Evolutionary conservation across 2,888 invertebrate genomes (phyloP).

Genomic region (Campoplex capitator): DNA sequence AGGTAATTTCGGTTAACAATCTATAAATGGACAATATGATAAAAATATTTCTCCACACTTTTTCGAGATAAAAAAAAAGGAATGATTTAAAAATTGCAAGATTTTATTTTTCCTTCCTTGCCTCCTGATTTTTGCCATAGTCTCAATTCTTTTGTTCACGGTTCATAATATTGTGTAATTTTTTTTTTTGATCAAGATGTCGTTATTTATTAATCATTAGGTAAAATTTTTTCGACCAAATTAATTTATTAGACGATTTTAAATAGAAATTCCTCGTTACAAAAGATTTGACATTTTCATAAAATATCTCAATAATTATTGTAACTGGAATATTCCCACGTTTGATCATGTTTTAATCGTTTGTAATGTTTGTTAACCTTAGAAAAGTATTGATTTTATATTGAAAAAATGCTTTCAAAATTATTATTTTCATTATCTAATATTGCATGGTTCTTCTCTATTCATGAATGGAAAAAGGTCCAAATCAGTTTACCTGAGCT

Average conservation of each 20-base stretch:
- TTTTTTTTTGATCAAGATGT: background rate
- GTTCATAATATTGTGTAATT: no score
- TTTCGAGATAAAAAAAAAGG: no score
- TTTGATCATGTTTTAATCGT: no score
- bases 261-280: background rate
- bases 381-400: background rate
- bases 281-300: background rate
- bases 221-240: background rate
- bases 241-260: background rate
- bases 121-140: no score
- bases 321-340: no score
- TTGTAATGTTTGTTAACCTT: background rate
- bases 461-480: background rate
- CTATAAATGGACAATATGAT: no score
- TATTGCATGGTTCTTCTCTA: background rate
- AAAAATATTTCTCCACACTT: no score
- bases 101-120: no score
- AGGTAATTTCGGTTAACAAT: no score
- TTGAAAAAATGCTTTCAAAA: background rate
- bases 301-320: background rate
- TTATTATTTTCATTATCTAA: background rate
- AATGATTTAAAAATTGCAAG: no score
- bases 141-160: no score
- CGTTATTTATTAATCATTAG: background rate
- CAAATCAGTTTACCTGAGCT: constrained; percentile 75